phyloP scores from a whole-genome alignment of 2,797 vertebrate species.

The Australoheros facetus region DNA sequence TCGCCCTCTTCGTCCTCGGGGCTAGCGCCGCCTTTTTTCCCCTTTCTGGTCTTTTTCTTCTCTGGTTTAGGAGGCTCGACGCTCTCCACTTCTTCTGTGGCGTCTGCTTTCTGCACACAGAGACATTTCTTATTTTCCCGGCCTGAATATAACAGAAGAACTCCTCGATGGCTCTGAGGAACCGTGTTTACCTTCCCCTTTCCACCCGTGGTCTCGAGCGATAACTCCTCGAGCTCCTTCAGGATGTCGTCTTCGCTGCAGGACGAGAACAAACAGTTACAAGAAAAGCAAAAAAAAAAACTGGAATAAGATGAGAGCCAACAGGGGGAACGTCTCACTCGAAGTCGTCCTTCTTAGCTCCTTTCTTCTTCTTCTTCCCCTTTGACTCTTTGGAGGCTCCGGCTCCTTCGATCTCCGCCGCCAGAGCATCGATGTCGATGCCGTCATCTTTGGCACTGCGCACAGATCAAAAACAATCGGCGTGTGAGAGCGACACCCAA shows the following conservation, averaged over 20 bases:
- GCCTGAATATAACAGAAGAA: background rate
- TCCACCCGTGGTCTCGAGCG: conserved; percentile 87
- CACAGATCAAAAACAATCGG: background rate
- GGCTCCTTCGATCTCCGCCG: conserved; percentile 92
- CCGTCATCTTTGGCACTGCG: conserved; percentile 78
- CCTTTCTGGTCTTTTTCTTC: conserved; percentile 92
- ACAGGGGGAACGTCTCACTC: conserved; percentile 42
- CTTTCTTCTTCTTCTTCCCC: conserved; percentile 89
- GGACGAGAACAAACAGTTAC: conserved; percentile 7
- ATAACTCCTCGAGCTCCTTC: conserved; percentile 94
- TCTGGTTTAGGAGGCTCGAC: conserved; percentile 81
- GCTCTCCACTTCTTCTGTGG: conserved; percentile 77
- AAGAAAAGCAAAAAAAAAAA: background rate
- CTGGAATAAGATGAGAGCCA: background rate
- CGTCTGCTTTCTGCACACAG: conserved; percentile 78
- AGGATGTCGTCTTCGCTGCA: conserved; percentile 94
- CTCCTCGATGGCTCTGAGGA: too few species aligned
- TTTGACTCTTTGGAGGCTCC: conserved; percentile 89
- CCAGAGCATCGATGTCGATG: conserved; percentile 89
- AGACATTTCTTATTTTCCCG: background rate
- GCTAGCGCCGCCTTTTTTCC: conserved; percentile 78
- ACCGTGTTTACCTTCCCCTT: conserved; percentile 72
- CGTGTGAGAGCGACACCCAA: background rate
- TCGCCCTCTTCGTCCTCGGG: conserved; percentile 85
- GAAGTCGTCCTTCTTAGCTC: conserved; percentile 84